phyloP scores from a whole-genome alignment of 2,888 invertebrate genomes.

The Pristionchus exspectatus region DNA sequence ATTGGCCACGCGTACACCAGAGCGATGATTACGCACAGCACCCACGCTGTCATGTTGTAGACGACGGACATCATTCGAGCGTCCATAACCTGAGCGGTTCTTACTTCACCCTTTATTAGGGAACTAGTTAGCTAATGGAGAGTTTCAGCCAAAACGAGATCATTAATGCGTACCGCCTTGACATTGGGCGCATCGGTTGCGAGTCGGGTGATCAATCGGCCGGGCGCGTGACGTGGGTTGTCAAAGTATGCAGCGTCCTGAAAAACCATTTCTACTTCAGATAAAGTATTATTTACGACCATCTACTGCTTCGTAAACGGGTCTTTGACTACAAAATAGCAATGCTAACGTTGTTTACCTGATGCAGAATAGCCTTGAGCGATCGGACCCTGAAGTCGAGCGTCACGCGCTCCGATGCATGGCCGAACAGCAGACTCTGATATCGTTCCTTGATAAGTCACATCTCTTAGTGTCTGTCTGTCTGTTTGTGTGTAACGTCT shows the following conservation, averaged over 20 bases:
- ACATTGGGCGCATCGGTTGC: slow-evolving; percentile 67
- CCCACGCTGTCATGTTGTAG: slow-evolving; percentile 76
- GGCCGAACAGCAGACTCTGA: slow-evolving; percentile 52
- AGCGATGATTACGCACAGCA: slow-evolving; percentile 79
- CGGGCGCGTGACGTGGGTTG: slow-evolving; percentile 63
- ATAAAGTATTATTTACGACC: too few species aligned
- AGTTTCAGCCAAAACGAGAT: too few species aligned
- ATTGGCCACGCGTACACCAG: slow-evolving; percentile 80
- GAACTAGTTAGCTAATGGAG: too few species aligned
- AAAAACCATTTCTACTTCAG: neutral
- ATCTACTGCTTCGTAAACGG: too few species aligned
- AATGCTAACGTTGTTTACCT: slow-evolving; percentile 8
- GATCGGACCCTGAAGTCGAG: slow-evolving; percentile 48
- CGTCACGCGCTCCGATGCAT: slow-evolving; percentile 34
- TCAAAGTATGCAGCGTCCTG: slow-evolving; percentile 66
- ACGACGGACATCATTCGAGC: slow-evolving; percentile 78
- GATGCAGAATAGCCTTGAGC: slow-evolving; percentile 48
- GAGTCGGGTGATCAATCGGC: slow-evolving; percentile 62
- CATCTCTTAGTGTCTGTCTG: too few species aligned
- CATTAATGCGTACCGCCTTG: slow-evolving; percentile 55
- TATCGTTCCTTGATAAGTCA: neutral
- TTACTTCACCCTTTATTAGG: too few species aligned
- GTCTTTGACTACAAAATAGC: too few species aligned
- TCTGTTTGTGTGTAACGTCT: too few species aligned
- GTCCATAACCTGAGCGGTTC: slow-evolving; percentile 69